Conservation (phyloP, 1,140 invertebrate species). For the Agrypnia vestita region DNA sequence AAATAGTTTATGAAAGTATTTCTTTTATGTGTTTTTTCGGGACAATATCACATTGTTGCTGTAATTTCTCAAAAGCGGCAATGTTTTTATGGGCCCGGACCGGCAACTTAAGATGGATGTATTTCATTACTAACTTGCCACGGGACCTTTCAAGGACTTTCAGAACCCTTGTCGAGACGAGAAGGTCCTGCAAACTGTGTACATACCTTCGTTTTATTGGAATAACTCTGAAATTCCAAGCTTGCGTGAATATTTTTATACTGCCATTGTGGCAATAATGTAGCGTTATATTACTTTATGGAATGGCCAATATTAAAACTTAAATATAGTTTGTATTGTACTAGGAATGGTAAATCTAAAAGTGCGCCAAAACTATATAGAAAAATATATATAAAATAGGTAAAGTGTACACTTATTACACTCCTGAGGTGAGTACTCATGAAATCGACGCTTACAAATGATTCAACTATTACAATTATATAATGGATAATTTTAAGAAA, state of each 20-base stretch:
- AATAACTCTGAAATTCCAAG: constrained; percentile 58
- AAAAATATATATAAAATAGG: too few species aligned
- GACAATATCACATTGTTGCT: constrained; percentile 51
- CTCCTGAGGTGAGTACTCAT: too few species aligned
- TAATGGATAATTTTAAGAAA: too few species aligned
- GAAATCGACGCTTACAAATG: too few species aligned
- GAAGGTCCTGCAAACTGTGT: constrained; percentile 53
- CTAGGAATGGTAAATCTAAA: too few species aligned
- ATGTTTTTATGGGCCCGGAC: constrained; percentile 55
- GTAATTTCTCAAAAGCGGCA: constrained; percentile 57
- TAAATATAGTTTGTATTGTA: too few species aligned
- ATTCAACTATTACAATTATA: too few species aligned
- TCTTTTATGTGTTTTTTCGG: constrained; percentile 46
- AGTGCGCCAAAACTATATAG: too few species aligned
- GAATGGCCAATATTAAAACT: background rate
- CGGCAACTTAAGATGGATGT: constrained; percentile 56
- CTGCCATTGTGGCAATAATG: background rate
- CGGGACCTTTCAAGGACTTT: constrained; percentile 14
- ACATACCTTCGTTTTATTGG: constrained; percentile 57
- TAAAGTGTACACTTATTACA: too few species aligned
- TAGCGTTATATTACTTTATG: background rate
- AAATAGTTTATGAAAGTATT: constrained; percentile 58
- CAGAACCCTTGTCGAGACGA: constrained; percentile 2
- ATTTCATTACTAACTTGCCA: constrained; percentile 54
- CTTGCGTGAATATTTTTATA: constrained; percentile 32